Base-by-base conservation (phyloP, 2,888 invertebrate species). In the Escarpia spicata region DNA sequence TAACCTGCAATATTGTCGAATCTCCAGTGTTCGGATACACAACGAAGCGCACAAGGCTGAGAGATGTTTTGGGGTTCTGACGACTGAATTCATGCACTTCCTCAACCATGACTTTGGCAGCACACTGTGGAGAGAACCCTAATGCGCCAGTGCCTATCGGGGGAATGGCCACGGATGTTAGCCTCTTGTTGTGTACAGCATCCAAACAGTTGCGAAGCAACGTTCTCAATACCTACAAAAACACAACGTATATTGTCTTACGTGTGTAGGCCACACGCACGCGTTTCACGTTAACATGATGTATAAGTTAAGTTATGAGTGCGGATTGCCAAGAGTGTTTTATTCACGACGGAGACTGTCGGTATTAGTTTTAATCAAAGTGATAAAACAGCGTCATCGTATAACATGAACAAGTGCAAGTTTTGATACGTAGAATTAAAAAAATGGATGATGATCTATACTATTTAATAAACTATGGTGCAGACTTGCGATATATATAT, bases 101-200 rank as follows among this genome's bases (percentile, higher is more conserved):
- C 15, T 94, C 94, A 92, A 95, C 94, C 94, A 95, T 95, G 44
- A 93, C 93, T 43, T 94, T 93, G 15, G 95, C 95, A n/a, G 95
- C 95, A 2, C 94, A 92, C 91, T 95, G 94, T 9, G 93, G 93
- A 1, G 95, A 95, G 93, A 95, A 95, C 3, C 94, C 93, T 1
- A 95, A 94, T 92, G 94, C 94, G 43, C 95, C 95, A 19, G 96
- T 95, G 8, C 95, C 96, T 92, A 96, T 93, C n/a, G 95, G 95
- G 52, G 95, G 95, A 90, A 96, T 94, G 52, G 95, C 94, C 26
- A 96, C 94, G 9, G 95, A 94, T 45, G 93, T 94, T 92, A 94
- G 93, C 15, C 93, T 92, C 89, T 93, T 93, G 26, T 93, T 91
- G 92, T 94, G 93, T n/a, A 95, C 95, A 26, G 92, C 93, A 26